A percentile compares a stretch with the other conserved stretches of the same genome.
These are phyloP conservation scores for Xiphorhynchus erythropygius DNA, from an alignment of 2,797 vertebrate genomes.

Conservation along the genomic window DNA sequence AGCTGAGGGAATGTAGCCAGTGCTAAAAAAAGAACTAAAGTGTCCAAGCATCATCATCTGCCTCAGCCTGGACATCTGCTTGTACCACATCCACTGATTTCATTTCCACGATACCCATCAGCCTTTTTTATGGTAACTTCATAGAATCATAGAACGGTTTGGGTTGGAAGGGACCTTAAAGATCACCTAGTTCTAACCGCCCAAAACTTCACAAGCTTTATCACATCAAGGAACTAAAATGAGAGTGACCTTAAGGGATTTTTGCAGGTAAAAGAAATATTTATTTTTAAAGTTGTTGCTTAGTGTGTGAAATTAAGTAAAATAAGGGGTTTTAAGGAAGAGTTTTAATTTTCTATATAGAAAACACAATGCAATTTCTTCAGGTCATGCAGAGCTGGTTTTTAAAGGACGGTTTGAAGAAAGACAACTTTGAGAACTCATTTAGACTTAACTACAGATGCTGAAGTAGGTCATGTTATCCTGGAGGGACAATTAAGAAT, in stretches of 20 bases:
- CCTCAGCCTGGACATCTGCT: neutral
- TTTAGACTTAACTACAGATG: conserved; percentile 17
- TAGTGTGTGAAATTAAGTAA: neutral
- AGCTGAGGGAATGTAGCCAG: neutral
- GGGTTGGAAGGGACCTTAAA: neutral
- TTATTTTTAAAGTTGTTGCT: neutral
- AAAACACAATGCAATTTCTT: neutral
- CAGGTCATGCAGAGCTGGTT: neutral
- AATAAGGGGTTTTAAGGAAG: neutral
- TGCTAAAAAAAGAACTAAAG: neutral
- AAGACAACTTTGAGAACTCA: neutral
- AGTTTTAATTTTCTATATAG: neutral
- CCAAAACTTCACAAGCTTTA: neutral
- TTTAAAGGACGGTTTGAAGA: neutral
- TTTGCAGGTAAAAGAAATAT: neutral
- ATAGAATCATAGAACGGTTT: neutral
- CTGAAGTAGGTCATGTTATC: neutral
- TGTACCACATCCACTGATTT: neutral
- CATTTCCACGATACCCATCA: neutral
- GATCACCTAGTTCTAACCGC: neutral
- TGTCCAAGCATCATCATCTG: neutral
- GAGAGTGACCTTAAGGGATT: neutral
- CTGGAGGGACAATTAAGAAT: conserved; percentile 29
- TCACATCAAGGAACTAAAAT: neutral
- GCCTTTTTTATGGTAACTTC: neutral